Evolutionary conservation across 2,113 vertebrate genomes (phyloP).

Genomic region (Petromus typicus): DNA sequence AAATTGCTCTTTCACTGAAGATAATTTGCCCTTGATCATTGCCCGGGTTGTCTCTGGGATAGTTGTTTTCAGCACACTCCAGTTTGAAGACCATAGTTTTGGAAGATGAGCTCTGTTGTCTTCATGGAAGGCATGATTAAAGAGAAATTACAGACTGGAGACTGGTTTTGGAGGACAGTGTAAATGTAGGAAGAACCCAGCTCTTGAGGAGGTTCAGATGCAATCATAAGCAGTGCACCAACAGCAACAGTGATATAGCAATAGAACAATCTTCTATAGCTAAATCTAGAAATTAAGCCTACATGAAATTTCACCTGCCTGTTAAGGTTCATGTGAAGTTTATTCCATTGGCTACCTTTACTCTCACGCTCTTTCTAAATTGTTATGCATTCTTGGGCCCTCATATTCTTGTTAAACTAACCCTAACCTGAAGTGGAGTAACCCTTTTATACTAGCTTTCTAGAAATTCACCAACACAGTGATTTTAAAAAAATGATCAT

Average conservation of each 20-base stretch:
- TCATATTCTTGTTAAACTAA: neutral
- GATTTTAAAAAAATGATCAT: neutral
- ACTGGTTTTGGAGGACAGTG: neutral
- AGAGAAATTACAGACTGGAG: slow-evolving; percentile 21
- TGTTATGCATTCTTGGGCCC: neutral
- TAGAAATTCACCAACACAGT: neutral
- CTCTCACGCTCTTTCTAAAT: neutral
- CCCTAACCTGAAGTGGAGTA: neutral
- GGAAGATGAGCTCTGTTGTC: neutral
- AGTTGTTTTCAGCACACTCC: neutral
- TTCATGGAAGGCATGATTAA: neutral
- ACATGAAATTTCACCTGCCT: neutral
- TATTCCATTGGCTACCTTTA: neutral
- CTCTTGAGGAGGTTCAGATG: neutral
- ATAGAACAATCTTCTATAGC: neutral
- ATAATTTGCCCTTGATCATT: neutral
- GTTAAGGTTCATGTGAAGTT: neutral
- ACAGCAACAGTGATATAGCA: no score
- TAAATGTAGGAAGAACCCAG: neutral
- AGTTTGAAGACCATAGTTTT: neutral
- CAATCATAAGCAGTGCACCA: no score
- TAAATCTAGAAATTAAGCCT: neutral
- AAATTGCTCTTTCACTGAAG: neutral
- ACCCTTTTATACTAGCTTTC: neutral
- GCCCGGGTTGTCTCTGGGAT: neutral